A percentile compares a stretch with the other conserved stretches of the same genome.
Evolutionary conservation across 2,113 vertebrate species (phyloP).

Genomic region (Neodon shergylaensis): DNA sequence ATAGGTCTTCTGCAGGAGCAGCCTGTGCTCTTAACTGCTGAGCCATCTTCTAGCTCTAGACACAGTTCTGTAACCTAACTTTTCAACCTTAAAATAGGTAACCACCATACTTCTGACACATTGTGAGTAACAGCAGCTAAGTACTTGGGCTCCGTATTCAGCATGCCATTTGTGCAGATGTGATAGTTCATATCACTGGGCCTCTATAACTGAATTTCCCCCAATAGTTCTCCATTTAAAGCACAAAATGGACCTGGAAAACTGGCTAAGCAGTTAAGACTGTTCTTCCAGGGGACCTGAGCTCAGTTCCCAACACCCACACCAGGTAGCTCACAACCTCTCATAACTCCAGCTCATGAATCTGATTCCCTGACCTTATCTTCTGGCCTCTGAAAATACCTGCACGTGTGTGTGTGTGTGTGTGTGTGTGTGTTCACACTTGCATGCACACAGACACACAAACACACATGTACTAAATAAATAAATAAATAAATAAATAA

Average conservation of each 20-base stretch:
- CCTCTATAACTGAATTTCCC: neutral
- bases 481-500: neutral
- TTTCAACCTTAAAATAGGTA: neutral
- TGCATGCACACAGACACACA: neutral
- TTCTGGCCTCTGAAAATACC: neutral
- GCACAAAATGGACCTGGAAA: neutral
- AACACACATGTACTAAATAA: neutral
- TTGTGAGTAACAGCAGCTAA: neutral
- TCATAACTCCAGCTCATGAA: neutral
- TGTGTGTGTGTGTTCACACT: fast-evolving
- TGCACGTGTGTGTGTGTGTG: too few relatives aligned
- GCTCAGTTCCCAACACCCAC: neutral
- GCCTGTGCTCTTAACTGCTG: neutral
- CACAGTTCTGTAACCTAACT: neutral
- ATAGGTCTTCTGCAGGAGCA: neutral
- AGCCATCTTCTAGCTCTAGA: neutral
- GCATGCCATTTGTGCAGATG: too few relatives aligned
- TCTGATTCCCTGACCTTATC: neutral
- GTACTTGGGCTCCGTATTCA: neutral
- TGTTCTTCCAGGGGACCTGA: neutral
- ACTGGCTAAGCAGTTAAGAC: neutral
- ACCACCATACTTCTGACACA: neutral
- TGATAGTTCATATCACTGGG: neutral
- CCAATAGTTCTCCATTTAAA: neutral
- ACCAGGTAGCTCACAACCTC: neutral